Evolutionary conservation across 1,140 invertebrate species (phyloP), one percentile per base, ranked within the genome.

Genomic region (Drosophila tsacasi): DNA sequence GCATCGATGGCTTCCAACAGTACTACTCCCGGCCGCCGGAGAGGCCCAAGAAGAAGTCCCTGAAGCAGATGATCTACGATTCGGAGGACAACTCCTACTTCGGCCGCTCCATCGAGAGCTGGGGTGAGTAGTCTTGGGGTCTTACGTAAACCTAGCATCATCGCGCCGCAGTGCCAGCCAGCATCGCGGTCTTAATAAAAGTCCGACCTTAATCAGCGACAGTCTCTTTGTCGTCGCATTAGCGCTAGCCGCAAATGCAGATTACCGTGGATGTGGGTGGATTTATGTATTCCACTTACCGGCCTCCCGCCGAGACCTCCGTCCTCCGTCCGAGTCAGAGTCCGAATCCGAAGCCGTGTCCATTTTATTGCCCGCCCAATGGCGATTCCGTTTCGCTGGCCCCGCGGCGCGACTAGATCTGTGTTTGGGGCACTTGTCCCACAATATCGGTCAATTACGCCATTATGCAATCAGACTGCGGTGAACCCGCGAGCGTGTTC

Each of bases 61-160:
- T 96, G 42, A 94, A 94, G 80, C 92, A 95, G 74, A 96, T 96
- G 92, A 79, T 97, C 23, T 96, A 95, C 94, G 96, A 97, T 92
- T 93, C 94, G 0, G 94, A 96, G 82, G 95, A 94, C 5, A 95
- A 94, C 79, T 94, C 95, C 81, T 94, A 96, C 83, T 94, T 96
- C 42, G 96, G 96, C 21, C 93, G 96, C 66, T 96, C 95, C 9
- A 95, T 94, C 27, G 92, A 94, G 15, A 96, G 95, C 90, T 97
- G 96, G 96, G 95, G 96, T 96, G 93, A 96, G 95, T 64, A 96
- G 95, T 64, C 15, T 57, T 69, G 32, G 35, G 21, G 37, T n/a
- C n/a, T 83, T 83, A 80, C 81, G 81, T 80, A 76, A 91, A 66
- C 19, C 12, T 35, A 35, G 44, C 44, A 19, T 42, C 44, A 19